These are phyloP conservation scores for Thereva nobilitata DNA, from an alignment of 2,888 invertebrate species.

Conservation along the genomic window DNA sequence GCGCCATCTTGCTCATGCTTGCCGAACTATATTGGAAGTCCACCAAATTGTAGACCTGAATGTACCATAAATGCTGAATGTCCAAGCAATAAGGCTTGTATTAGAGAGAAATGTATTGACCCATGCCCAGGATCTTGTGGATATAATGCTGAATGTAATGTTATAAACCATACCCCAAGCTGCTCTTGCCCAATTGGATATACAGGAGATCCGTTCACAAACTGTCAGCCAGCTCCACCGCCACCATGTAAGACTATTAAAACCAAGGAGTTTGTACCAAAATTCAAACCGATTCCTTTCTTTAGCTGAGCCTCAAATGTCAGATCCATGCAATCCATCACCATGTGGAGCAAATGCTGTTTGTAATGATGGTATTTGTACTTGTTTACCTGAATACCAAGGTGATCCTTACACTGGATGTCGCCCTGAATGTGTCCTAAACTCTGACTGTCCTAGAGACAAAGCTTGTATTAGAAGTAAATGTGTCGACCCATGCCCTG, in stretches of 20 bases:
- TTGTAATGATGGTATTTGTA: constrained; percentile 70
- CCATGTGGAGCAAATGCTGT: constrained; percentile 75
- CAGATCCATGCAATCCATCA: constrained; percentile 69
- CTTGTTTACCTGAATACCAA: constrained; percentile 67
- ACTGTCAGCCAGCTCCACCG: constrained; percentile 59
- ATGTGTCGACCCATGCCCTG: constrained; percentile 75
- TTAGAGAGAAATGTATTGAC: constrained; percentile 74
- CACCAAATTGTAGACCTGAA: constrained; percentile 77
- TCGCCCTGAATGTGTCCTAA: constrained; percentile 72
- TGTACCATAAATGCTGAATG: constrained; percentile 76
- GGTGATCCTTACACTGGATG: constrained; percentile 73
- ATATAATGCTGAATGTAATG: constrained; percentile 65
- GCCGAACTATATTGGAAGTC: constrained; percentile 71
- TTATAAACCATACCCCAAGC: constrained; percentile 70
- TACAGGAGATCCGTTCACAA: constrained; percentile 68
- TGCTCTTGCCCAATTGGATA: constrained; percentile 67
- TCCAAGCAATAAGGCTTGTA: constrained; percentile 70
- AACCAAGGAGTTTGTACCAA: background rate
- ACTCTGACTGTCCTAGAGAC: constrained; percentile 69
- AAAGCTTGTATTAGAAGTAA: constrained; percentile 72
- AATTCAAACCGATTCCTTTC: constrained; percentile 5
- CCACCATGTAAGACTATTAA: constrained; percentile 25
- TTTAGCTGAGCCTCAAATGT: constrained; percentile 46
- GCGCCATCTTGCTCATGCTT: constrained; percentile 69
- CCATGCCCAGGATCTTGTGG: constrained; percentile 71